Evolutionary conservation across 2,888 invertebrate species (phyloP).

Genomic region (Morpho deidamia): DNA sequence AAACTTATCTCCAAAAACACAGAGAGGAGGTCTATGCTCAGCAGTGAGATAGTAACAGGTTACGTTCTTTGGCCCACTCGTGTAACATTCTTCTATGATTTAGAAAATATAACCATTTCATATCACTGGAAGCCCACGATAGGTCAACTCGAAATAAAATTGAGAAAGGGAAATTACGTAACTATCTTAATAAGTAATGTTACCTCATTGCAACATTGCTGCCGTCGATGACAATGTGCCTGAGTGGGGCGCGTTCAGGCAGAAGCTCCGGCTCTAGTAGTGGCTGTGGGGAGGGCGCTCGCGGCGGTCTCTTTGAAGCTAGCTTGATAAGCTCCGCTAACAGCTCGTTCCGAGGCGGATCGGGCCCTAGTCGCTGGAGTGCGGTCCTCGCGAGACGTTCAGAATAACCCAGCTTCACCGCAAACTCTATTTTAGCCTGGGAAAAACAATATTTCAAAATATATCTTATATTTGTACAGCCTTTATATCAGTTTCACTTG

Average conservation of each 20-base stretch:
- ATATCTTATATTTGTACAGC: too few species aligned
- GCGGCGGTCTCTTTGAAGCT: slow-evolving; percentile 77
- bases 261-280: slow-evolving; percentile 50
- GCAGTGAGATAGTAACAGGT: neutral
- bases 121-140: too few species aligned
- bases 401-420: slow-evolving; percentile 94
- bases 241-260: slow-evolving; percentile 63
- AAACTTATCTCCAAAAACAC: too few species aligned
- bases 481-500: too few species aligned
- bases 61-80: neutral
- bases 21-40: too few species aligned
- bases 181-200: slow-evolving; percentile 22
- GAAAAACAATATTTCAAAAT: neutral
- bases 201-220: slow-evolving; percentile 96
- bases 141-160: too few species aligned
- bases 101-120: too few species aligned
- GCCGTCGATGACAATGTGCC: slow-evolving; percentile 94
- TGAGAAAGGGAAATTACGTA: too few species aligned
- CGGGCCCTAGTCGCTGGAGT: slow-evolving; percentile 88
- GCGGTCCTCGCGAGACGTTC: slow-evolving; percentile 91
- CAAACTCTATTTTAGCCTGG: slow-evolving; percentile 89
- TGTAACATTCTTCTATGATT: too few species aligned
- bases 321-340: slow-evolving; percentile 92
- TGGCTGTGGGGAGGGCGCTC: slow-evolving; percentile 51
- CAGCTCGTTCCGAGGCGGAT: slow-evolving; percentile 91